Percentiles rank a stretch among this genome's conserved stretches.
These are phyloP conservation scores for Patagioenas fasciata DNA, from an alignment of 2,113 vertebrate species.

Conservation along the genomic window DNA sequence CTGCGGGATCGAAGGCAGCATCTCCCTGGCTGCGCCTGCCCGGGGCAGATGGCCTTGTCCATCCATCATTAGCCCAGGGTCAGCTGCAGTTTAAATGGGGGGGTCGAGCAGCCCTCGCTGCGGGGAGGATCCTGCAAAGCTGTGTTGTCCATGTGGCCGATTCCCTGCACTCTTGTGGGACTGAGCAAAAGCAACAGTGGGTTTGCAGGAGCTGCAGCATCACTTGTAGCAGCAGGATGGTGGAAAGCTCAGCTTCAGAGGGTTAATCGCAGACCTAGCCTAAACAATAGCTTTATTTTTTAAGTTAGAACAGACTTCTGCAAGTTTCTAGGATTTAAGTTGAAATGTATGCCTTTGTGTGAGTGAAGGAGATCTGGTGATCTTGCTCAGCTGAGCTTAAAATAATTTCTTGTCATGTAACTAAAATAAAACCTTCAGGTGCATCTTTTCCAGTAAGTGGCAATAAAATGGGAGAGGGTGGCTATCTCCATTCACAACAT, in stretches of 20 bases:
- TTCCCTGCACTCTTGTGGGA: background rate
- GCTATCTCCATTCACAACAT: background rate
- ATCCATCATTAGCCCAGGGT: background rate
- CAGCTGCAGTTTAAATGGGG: slow-evolving; percentile 10
- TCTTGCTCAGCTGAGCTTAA: background rate
- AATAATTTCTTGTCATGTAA: background rate
- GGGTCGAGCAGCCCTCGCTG: background rate
- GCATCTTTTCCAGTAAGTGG: background rate
- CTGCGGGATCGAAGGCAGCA: background rate
- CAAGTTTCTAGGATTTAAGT: background rate
- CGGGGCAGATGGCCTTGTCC: slow-evolving; percentile 23
- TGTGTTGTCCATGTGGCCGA: rapidly evolving
- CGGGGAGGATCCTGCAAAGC: background rate
- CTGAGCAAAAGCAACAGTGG: rapidly evolving
- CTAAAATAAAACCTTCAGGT: background rate
- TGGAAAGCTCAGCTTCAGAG: background rate
- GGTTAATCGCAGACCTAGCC: background rate
- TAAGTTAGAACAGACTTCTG: background rate
- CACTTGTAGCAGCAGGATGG: background rate
- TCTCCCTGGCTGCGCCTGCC: background rate
- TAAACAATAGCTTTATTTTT: background rate
- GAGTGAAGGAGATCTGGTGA: background rate
- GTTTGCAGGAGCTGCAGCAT: background rate
- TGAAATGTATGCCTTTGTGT: background rate
- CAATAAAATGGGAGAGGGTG: background rate